Percentiles rank a stretch among this genome's conserved stretches.
Conservation (phyloP, 2,113 vertebrate species). For the Taxidea taxus region DNA sequence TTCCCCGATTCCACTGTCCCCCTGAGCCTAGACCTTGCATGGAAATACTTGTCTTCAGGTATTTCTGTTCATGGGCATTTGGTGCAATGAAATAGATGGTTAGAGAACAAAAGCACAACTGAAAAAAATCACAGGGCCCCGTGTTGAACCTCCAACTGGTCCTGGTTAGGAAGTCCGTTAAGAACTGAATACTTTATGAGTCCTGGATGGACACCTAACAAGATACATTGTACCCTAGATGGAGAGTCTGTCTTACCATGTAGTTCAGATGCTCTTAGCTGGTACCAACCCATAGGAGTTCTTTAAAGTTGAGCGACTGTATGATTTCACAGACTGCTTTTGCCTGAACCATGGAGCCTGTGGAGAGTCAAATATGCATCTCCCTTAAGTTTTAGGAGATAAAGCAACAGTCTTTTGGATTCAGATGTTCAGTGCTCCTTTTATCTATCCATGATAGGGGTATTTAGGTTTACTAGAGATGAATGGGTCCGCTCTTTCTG, state of each 20-base stretch:
- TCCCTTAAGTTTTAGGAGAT: not conserved
- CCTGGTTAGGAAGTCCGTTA: not conserved
- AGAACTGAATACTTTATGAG: not conserved
- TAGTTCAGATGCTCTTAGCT: not conserved
- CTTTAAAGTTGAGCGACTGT: not conserved
- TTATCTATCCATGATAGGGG: not conserved
- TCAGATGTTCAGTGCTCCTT: not conserved
- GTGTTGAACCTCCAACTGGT: not conserved
- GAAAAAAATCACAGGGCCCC: not conserved
- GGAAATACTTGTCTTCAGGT: not conserved
- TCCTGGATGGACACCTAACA: not conserved
- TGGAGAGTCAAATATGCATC: not conserved
- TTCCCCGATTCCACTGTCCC: not conserved
- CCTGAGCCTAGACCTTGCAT: not conserved
- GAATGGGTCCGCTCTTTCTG: not conserved
- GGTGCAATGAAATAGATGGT: not conserved
- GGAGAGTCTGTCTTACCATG: not conserved
- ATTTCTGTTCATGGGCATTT: not conserved
- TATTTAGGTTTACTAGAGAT: not conserved
- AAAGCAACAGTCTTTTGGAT: not conserved
- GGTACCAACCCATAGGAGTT: not conserved
- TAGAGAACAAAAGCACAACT: not conserved
- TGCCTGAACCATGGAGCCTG: not conserved
- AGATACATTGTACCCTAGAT: not conserved
- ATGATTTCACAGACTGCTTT: not conserved